phyloP scores from a whole-genome alignment of 2,113 vertebrate genomes.

The Todiramphus saurophagus region DNA sequence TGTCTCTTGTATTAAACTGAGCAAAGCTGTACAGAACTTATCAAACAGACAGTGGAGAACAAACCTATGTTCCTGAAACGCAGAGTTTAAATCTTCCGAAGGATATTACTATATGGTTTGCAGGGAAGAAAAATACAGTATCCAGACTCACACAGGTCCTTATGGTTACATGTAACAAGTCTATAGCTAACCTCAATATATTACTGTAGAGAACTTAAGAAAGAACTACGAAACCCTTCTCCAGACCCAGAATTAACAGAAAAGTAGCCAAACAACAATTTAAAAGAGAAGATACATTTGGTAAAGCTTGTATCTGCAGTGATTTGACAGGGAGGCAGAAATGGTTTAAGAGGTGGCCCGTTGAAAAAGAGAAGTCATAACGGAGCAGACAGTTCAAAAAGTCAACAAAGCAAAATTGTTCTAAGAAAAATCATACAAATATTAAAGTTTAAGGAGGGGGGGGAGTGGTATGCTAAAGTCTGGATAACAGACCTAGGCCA shows the following conservation, averaged over 20 bases:
- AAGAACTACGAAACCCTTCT: background rate
- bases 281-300: background rate
- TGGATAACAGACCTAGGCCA: too few species aligned
- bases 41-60: background rate
- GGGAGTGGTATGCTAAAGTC: too few species aligned
- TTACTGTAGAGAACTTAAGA: background rate
- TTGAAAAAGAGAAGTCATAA: background rate
- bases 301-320: background rate
- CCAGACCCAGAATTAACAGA: background rate
- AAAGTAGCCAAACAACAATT: background rate
- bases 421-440: background rate
- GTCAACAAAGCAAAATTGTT: background rate
- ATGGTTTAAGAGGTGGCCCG: background rate
- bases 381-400: background rate
- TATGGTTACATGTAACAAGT: background rate
- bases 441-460: background rate
- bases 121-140: background rate
- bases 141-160: background rate
- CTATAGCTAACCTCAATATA: background rate
- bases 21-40: background rate
- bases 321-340: background rate
- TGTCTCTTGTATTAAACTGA: background rate
- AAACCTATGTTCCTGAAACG: background rate
- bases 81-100: background rate
- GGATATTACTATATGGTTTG: background rate